Evolutionary conservation across 2,113 vertebrate genomes (phyloP).

Genomic region (Eonycteris spelaea): DNA sequence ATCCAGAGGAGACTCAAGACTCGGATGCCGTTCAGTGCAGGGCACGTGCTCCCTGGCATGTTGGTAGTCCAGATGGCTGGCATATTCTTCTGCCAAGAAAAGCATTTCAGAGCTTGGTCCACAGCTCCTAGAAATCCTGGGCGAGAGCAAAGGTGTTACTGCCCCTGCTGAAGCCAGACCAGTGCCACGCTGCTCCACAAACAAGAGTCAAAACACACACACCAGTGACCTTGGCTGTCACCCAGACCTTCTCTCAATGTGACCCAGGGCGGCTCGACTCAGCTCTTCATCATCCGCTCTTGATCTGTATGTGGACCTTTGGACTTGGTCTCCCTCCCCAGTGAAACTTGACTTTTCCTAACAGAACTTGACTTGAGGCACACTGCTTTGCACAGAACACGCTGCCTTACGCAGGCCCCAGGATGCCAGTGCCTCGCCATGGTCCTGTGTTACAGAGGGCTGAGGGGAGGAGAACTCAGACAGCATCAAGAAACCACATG

Average conservation of each 20-base stretch:
- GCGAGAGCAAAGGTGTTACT: neutral
- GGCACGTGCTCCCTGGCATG: constrained; percentile 67
- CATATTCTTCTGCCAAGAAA: constrained; percentile 84
- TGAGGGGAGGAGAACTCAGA: neutral
- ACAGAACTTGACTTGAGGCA: neutral
- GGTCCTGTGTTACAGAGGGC: neutral
- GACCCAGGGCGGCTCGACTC: neutral
- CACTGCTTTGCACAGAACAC: neutral
- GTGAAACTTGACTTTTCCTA: neutral
- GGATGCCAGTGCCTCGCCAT: neutral
- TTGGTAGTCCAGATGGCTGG: constrained; percentile 68
- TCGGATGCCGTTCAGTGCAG: constrained; percentile 85
- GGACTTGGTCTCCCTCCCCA: neutral
- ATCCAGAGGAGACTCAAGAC: constrained; percentile 90
- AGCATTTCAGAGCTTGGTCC: constrained; percentile 74
- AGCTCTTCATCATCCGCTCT: neutral
- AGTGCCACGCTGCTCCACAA: rapidly evolving
- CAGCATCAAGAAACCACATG: neutral
- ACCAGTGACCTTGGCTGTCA: too few relatives aligned
- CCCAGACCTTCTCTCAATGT: rapidly evolving
- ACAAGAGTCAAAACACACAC: neutral
- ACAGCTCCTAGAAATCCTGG: constrained; percentile 46
- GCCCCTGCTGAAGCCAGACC: neutral
- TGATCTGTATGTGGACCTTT: neutral
- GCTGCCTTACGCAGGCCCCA: neutral